Percentiles rank a stretch among this genome's conserved stretches.
phyloP scores from a whole-genome alignment of 2,797 vertebrate genomes.

The Anableps anableps region DNA sequence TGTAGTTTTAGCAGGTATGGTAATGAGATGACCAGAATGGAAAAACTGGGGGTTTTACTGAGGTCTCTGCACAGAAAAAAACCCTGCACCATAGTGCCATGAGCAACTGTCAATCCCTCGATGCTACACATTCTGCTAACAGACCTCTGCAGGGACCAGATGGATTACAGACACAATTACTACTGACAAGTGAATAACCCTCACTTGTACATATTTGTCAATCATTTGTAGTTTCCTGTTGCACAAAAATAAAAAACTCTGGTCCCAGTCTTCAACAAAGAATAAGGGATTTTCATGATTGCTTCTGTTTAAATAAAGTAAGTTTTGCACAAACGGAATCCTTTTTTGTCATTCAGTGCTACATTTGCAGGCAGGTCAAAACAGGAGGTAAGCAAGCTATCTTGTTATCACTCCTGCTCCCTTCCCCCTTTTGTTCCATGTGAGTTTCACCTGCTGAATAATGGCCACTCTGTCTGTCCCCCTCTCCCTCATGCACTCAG shows the following conservation, averaged over 20 bases:
- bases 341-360: background rate
- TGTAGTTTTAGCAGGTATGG: constrained; percentile 37
- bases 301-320: background rate
- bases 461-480: constrained; percentile 62
- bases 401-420: too few relatives aligned
- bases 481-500: constrained; percentile 12
- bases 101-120: constrained; percentile 44
- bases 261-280: constrained; percentile 1
- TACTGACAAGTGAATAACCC: constrained; percentile 36
- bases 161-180: constrained; percentile 34
- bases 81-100: constrained; percentile 15
- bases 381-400: constrained; percentile 4
- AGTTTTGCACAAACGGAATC: background rate
- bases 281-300: rapidly evolving
- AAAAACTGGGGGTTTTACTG: constrained; percentile 12
- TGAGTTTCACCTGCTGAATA: constrained; percentile 67
- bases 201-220: constrained; percentile 41
- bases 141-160: constrained; percentile 37
- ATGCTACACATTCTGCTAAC: constrained; percentile 22
- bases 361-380: constrained; percentile 16
- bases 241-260: constrained; percentile 52
- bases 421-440: constrained; percentile 53
- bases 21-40: constrained; percentile 38
- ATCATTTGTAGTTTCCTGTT: constrained; percentile 32
- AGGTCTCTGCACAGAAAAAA: background rate